phyloP scores from a whole-genome alignment of 2,113 vertebrate species.

The Pluvialis apricaria region DNA sequence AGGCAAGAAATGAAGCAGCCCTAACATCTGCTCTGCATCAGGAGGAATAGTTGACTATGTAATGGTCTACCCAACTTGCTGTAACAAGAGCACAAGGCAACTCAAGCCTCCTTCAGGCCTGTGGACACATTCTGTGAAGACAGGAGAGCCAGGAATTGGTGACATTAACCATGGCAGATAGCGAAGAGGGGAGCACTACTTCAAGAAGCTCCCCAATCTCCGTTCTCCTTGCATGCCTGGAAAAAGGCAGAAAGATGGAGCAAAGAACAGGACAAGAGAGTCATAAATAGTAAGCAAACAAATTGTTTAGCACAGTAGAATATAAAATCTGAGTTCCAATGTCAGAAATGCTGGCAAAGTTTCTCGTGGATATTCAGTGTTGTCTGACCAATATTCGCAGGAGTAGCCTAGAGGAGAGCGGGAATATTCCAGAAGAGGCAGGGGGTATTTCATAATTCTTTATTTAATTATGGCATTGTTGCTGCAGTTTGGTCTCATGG shows the following conservation, averaged over 20 bases:
- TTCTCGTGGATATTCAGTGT: background rate
- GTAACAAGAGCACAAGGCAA: background rate
- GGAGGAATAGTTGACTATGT: background rate
- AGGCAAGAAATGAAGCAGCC: background rate
- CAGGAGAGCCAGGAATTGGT: fast-evolving
- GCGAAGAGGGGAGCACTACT: background rate
- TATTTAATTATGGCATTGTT: slow-evolving; percentile 23
- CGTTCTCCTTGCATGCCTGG: background rate
- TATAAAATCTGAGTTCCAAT: background rate
- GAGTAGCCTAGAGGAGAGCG: background rate
- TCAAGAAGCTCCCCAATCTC: background rate
- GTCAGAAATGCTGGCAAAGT: background rate
- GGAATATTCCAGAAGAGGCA: background rate
- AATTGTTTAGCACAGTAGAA: background rate
- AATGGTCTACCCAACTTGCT: background rate
- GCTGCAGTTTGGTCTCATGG: background rate
- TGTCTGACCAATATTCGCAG: background rate
- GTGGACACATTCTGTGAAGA: background rate
- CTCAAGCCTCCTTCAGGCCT: background rate
- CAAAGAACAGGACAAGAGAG: background rate
- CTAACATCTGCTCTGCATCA: background rate
- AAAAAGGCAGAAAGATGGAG: background rate
- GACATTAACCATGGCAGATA: background rate
- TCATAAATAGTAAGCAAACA: background rate
- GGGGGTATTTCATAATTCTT: slow-evolving; percentile 15